A percentile compares a stretch with the other conserved stretches of the same genome.
Conservation (phyloP, 2,888 invertebrate genomes). For the Atethmia centrago region DNA sequence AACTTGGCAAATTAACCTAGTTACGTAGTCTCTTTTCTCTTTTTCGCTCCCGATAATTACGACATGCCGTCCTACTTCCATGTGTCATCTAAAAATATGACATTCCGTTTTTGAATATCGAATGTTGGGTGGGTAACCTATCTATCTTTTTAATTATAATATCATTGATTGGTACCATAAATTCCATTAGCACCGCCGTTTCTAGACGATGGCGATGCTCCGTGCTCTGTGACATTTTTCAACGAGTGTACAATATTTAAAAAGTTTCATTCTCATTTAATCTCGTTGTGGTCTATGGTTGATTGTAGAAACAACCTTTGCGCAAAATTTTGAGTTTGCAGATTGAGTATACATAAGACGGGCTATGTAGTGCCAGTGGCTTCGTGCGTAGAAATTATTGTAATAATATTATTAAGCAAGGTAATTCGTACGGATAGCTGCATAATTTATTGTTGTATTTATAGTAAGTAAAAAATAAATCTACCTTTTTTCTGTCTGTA, state of each 20-base stretch:
- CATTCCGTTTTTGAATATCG: too few relatives aligned
- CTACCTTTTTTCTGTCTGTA: too few relatives aligned
- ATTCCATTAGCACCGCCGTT: background rate
- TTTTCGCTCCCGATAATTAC: too few relatives aligned
- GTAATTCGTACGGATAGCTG: background rate
- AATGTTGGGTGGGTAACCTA: too few relatives aligned
- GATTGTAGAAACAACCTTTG: slow-evolving; percentile 21
- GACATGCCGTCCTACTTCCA: too few relatives aligned
- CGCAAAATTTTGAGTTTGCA: background rate
- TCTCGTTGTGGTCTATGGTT: slow-evolving; percentile 25
- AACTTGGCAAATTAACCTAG: too few relatives aligned
- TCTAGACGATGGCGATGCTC: background rate
- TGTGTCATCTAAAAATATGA: too few relatives aligned
- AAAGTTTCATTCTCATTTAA: slow-evolving; percentile 48
- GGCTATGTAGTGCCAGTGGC: background rate
- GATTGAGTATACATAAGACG: slow-evolving; percentile 18
- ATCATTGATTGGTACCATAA: background rate
- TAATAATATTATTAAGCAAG: background rate
- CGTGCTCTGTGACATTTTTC: background rate
- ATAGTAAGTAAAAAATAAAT: too few relatives aligned
- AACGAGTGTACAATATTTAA: slow-evolving; percentile 20
- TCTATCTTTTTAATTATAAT: too few relatives aligned
- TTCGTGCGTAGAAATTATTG: background rate
- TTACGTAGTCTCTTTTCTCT: too few relatives aligned
- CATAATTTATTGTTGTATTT: too few relatives aligned